phyloP scores from a whole-genome alignment of 2,113 vertebrate genomes.

The Cynoglossus semilaevis region DNA sequence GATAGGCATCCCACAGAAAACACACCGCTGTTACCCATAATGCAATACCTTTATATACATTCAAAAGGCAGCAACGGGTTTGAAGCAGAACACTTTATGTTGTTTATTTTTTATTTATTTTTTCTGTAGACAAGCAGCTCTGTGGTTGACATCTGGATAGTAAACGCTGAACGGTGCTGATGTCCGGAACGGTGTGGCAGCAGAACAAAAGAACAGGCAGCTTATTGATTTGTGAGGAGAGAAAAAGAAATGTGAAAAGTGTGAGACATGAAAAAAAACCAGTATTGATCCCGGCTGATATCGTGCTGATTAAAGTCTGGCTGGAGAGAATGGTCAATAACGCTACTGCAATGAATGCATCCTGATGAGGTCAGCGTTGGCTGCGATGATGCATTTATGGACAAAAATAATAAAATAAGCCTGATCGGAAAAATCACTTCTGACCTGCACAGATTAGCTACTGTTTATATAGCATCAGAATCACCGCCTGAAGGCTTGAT shows the following conservation, averaged over 20 bases:
- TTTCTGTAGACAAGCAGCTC: background rate
- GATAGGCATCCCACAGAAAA: conserved; percentile 55
- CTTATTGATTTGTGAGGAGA: conserved; percentile 62
- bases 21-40: conserved; percentile 25
- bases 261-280: conserved; percentile 70
- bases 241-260: conserved; percentile 59
- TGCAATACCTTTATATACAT: conserved; percentile 25
- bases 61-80: conserved; percentile 13
- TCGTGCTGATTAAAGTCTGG: conserved; percentile 66
- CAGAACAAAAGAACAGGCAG: conserved; percentile 48
- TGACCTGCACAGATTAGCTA: background rate
- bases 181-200: conserved; percentile 8
- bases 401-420: conserved; percentile 5
- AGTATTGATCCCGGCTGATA: conserved; percentile 71
- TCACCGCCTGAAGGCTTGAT: conserved; percentile 4
- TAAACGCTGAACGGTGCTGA: conserved; percentile 37
- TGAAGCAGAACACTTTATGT: conserved; percentile 6
- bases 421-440: background rate
- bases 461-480: background rate
- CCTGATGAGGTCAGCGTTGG: conserved; percentile 45
- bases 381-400: background rate
- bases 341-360: conserved; percentile 46
- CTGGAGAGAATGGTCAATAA: conserved; percentile 54
- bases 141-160: conserved; percentile 40
- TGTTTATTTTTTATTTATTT: conserved; percentile 2